Base-by-base conservation (phyloP, 2,888 invertebrate genomes). In the Horisme vitalbata region DNA sequence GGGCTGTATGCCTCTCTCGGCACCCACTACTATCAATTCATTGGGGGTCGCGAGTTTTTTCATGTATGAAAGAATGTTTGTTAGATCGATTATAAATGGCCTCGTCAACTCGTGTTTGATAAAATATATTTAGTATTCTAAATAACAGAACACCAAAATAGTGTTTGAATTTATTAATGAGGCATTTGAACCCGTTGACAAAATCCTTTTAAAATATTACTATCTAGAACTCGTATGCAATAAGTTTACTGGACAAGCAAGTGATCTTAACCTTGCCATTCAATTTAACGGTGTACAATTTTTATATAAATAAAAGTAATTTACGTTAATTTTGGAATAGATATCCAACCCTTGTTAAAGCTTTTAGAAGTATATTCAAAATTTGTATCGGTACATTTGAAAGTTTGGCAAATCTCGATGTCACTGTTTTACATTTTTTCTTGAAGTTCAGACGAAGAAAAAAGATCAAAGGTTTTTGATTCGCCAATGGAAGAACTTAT, bases 311-410 rank as follows among this genome's bases (percentile, higher is more conserved):
- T 32, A 49, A 48, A 51, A 44, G 65, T 68, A 66, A 60, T 65
- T 65, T 63, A 53, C 56, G 60, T 61, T 73, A 69, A 59, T 28
- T 37, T 48, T 38, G 43, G 48, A 63, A 63, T 67, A 65, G 68
- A 59, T 68, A 61, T 70, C 52, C 71, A 67, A 65, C 57, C 65
- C 73, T 73, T 69, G 71, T 75, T 73, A 71, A 76, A 62, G 79
- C 83, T 83, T 83, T 75, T 81, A 81, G 80, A 64, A 71, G 56
- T 78, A 70, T 70, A 71, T 72, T 75, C 71, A 74, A 82, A 82
- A 78, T 77, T 80, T 71, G 67, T 73, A 66, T 63, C 60, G 64
- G 57, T 70, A 71, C 65, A 64, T 67, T 74, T 72, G 61, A 51
- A 66, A 69, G 67, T 63, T 68, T 65, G 68, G 59, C 61, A 70